Evolutionary conservation across 2,797 vertebrate genomes (phyloP), one percentile per base, ranked within the genome.

Genomic region (Phaenicophaeus curvirostris): DNA sequence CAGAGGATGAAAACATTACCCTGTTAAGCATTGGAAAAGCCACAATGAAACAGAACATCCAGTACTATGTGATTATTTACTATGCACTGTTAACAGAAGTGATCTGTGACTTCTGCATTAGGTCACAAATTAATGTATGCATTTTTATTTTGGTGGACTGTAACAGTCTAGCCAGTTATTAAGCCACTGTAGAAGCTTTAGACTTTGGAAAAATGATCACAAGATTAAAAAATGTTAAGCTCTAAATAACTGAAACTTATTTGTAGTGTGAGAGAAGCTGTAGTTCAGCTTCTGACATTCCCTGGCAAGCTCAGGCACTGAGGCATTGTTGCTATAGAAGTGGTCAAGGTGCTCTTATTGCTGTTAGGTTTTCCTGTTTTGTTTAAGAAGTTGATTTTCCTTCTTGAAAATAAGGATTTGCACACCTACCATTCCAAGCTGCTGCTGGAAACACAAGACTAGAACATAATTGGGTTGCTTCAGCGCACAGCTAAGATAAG

Each of bases 141-240:
- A 4, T 23, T 50, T 72, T 72, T 81, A 69, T 61, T 68, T 72
- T 62, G 7, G 39, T 68, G 31, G 25, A 62, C 28, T 90, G 30
- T 16, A 85, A 46, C n/a, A n/a, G 50, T 78, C 55, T 55, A 23
- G 30, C 77, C 46, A 81, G 28, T 69, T 79, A 53, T 13, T 59
- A 73, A 92, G 48, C 19, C 88, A 21, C 62, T 89, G 9, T 42
- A 86, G 62, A 89, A 87, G 28, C 11, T 92, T 85, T 87, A 75
- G 39, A 72, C 28, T 35, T 48, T 58, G 51, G 42, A 81, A 59
- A 67, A 84, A 33, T 35, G 4, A 90, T 82, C 73, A 79, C 33
- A 88, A 84, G 79, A 73, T 76, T 73, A 37, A 93, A 93, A 94
- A 85, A 81, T 48, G 57, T 25, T 96, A 81, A 91, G 62, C 42